phyloP scores from a whole-genome alignment of 2,888 invertebrate species.

The Tuta absoluta region DNA sequence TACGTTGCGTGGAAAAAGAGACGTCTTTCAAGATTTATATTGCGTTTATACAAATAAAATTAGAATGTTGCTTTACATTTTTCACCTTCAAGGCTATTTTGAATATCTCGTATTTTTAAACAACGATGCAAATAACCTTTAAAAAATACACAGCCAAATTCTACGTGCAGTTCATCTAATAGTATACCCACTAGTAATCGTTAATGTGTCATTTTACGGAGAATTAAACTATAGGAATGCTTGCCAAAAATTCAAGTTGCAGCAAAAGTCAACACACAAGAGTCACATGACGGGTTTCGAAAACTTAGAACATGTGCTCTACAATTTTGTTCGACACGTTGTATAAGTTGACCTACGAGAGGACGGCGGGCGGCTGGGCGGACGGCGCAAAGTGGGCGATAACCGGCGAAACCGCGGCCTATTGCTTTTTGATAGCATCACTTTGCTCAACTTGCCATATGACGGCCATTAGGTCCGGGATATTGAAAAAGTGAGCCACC shows the following conservation, averaged over 20 bases:
- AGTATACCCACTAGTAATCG: too few relatives aligned
- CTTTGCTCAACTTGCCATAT: constrained; percentile 80
- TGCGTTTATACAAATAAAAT: constrained; percentile 23
- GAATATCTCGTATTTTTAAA: not conserved
- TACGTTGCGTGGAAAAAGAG: constrained; percentile 18
- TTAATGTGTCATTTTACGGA: too few relatives aligned
- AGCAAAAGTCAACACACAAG: too few relatives aligned
- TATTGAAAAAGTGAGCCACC: constrained; percentile 78
- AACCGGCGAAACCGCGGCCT: constrained; percentile 77
- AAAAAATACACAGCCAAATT: too few relatives aligned
- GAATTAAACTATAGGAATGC: too few relatives aligned
- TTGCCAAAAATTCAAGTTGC: too few relatives aligned
- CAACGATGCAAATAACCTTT: not conserved
- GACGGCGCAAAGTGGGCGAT: constrained; percentile 76
- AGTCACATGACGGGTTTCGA: constrained; percentile 6
- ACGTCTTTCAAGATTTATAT: constrained; percentile 23
- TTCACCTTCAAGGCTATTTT: constrained; percentile 5
- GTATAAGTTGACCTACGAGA: constrained; percentile 67
- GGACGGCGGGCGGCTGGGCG: constrained; percentile 31
- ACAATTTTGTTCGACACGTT: constrained; percentile 52
- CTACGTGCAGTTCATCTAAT: too few relatives aligned
- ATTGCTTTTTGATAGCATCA: constrained; percentile 81
- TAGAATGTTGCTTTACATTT: constrained; percentile 21
- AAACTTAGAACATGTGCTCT: constrained; percentile 23
- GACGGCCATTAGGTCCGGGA: constrained; percentile 77